Percentiles rank a stretch among this genome's conserved stretches.
Evolutionary conservation across 2,113 vertebrate species (phyloP).

Genomic region (Cyanoramphus novaezelandiae): DNA sequence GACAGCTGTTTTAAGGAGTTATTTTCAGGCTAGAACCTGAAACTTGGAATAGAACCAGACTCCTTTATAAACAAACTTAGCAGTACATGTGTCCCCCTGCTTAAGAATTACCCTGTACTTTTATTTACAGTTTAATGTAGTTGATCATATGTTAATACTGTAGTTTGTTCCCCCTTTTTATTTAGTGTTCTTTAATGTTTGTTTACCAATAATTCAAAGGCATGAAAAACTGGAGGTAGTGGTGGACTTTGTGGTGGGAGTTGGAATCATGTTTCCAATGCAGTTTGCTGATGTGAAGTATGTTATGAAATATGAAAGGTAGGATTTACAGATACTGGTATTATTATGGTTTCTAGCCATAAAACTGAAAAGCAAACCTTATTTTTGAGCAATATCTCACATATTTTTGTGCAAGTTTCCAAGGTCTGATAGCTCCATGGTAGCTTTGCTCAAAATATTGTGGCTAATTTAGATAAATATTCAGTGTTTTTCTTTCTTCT

Average conservation of each 20-base stretch:
- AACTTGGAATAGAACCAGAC: slow-evolving; percentile 46
- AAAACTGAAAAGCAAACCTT: not conserved
- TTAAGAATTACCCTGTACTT: not conserved
- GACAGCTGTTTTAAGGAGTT: slow-evolving; percentile 59
- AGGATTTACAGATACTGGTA: not conserved
- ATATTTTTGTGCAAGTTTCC: slow-evolving; percentile 3
- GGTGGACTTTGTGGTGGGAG: not conserved
- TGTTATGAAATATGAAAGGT: not conserved
- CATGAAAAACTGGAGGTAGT: not conserved
- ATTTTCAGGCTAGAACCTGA: slow-evolving; percentile 56
- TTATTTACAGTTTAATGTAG: not conserved
- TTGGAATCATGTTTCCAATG: not conserved
- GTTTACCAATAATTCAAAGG: not conserved
- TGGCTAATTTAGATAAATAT: slow-evolving; percentile 22
- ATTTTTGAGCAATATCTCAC: not conserved
- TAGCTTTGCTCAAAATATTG: slow-evolving; percentile 32
- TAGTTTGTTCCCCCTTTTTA: not conserved
- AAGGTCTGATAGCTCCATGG: not conserved
- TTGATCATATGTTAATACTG: not conserved
- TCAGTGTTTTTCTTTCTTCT: slow-evolving; percentile 41
- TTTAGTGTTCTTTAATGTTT: not conserved
- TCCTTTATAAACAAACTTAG: slow-evolving; percentile 32
- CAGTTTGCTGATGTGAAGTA: not conserved
- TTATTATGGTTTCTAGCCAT: not conserved
- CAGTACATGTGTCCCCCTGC: not conserved